A percentile compares a stretch with the other conserved stretches of the same genome.
Evolutionary conservation across 2,888 invertebrate species (phyloP).

Genomic region (Erannis defoliaria): DNA sequence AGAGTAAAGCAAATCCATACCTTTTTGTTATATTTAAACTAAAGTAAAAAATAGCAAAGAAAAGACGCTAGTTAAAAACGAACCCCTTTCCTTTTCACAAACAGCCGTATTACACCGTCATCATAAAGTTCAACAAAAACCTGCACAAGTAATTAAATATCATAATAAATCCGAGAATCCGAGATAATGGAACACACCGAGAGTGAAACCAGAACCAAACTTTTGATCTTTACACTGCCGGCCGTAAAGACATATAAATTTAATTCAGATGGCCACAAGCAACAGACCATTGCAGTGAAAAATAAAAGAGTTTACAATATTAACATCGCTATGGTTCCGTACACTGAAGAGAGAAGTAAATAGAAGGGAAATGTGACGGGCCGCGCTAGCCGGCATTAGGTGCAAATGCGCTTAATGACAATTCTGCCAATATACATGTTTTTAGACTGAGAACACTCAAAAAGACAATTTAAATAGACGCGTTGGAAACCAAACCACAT

Average conservation of each 20-base stretch:
- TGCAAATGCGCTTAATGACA: no score
- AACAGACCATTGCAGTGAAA: constrained; percentile 8
- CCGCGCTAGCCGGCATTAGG: no score
- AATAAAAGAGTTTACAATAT: constrained; percentile 6
- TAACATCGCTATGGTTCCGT: constrained; percentile 11
- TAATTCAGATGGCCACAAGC: constrained; percentile 31
- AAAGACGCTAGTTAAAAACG: not conserved
- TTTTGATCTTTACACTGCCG: constrained; percentile 54
- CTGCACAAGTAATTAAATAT: constrained; percentile 17
- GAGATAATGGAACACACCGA: constrained; percentile 47
- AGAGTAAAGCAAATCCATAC: no score
- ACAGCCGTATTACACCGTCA: constrained; percentile 6
- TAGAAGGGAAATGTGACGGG: no score
- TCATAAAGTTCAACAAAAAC: constrained; percentile 3
- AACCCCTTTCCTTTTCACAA: constrained; percentile 12
- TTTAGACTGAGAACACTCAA: no score
- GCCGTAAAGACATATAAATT: constrained; percentile 52
- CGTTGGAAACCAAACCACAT: no score
- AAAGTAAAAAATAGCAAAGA: no score
- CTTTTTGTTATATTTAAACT: no score
- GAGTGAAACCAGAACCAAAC: constrained; percentile 55
- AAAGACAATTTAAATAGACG: no score
- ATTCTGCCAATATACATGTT: no score
- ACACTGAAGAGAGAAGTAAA: not conserved
- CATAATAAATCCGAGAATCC: constrained; percentile 25